Conservation (phyloP, 2,888 invertebrate species). For the Ariolimax columbianus region DNA sequence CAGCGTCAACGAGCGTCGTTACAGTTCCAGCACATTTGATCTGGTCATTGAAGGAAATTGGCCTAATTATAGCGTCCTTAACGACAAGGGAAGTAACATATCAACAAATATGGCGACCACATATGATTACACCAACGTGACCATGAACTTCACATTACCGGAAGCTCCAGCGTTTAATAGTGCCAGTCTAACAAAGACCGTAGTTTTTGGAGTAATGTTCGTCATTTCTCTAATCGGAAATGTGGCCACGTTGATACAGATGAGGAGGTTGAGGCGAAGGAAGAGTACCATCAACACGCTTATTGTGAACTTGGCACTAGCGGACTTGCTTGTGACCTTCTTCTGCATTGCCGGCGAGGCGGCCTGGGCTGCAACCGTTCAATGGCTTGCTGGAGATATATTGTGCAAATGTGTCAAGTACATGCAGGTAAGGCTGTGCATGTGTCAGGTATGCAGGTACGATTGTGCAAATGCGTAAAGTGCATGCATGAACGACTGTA, state of each 20-base stretch:
- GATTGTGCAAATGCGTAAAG: too few relatives aligned
- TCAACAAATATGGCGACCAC: background rate
- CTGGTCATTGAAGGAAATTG: background rate
- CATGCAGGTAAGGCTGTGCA: slow-evolving; percentile 81
- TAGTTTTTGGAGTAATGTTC: slow-evolving; percentile 86
- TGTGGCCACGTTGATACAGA: slow-evolving; percentile 87
- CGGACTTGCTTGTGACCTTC: slow-evolving; percentile 88
- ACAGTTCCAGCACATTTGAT: background rate
- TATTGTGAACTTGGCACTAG: slow-evolving; percentile 89
- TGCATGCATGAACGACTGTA: too few relatives aligned
- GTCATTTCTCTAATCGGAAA: slow-evolving; percentile 87
- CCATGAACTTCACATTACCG: slow-evolving; percentile 4
- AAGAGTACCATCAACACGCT: slow-evolving; percentile 83
- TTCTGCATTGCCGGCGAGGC: slow-evolving; percentile 90
- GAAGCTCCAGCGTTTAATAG: slow-evolving; percentile 57
- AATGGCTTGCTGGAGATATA: slow-evolving; percentile 88
- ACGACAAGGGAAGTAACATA: background rate
- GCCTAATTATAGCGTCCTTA: background rate
- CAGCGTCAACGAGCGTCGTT: background rate
- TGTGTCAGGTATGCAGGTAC: too few relatives aligned
- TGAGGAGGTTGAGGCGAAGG: slow-evolving; percentile 82
- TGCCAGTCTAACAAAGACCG: slow-evolving; percentile 84
- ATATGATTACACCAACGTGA: background rate
- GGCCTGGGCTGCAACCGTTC: slow-evolving; percentile 88
- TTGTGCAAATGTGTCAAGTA: slow-evolving; percentile 90